Evolutionary conservation across 35 echinoderm and acorn worm genomes (phyloP).

Genomic region (Nesometra sesokonis): DNA sequence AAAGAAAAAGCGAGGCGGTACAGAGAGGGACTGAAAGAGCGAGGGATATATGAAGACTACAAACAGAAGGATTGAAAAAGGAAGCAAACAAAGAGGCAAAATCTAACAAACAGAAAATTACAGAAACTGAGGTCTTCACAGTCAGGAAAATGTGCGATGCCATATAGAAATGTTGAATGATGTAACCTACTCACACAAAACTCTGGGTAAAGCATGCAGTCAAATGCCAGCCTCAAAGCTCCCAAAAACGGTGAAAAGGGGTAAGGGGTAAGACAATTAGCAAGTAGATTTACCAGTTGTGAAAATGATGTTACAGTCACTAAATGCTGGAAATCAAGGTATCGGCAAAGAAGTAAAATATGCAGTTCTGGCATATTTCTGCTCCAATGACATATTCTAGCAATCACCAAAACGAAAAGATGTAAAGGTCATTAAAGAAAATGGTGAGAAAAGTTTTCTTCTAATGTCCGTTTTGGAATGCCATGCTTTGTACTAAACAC

Average conservation of each 20-base stretch:
- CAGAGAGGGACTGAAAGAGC: background rate
- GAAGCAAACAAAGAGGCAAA: no score
- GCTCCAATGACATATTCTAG: conserved; percentile 18
- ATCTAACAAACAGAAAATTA: background rate
- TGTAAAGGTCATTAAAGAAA: background rate
- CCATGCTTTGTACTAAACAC: conserved; percentile 1
- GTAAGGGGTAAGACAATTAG: no score
- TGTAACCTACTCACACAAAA: background rate
- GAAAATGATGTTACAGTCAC: background rate
- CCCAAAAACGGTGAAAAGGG: conserved; percentile 9
- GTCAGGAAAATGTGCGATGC: background rate
- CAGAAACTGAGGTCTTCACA: background rate
- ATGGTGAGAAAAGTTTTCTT: conserved; percentile 24
- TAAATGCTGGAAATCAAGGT: background rate
- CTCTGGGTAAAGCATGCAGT: background rate
- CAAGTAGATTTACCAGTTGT: background rate
- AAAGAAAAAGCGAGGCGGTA: background rate
- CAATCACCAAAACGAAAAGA: conserved; percentile 15
- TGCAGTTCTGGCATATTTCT: background rate
- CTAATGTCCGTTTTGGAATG: conserved; percentile 17
- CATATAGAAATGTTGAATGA: background rate
- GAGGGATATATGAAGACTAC: no score
- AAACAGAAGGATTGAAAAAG: no score
- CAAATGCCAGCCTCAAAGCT: background rate
- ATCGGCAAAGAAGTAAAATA: background rate